Conservation (phyloP, 2,888 invertebrate genomes). For the Xanthia icteritia region DNA sequence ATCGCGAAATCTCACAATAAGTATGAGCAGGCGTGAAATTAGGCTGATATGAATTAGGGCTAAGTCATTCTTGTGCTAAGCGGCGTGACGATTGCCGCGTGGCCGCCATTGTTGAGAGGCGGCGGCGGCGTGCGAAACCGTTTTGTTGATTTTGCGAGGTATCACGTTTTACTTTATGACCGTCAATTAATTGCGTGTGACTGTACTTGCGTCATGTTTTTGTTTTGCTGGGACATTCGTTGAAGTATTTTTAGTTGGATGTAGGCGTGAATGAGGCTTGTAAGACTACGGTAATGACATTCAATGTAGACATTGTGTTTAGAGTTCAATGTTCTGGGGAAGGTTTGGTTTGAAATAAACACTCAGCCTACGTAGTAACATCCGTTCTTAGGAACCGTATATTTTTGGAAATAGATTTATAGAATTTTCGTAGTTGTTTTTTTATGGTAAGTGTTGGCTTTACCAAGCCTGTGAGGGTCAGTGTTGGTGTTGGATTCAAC, state of each 20-base stretch:
- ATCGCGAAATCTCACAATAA: conserved; percentile 86
- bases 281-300: background rate
- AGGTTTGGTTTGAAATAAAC: background rate
- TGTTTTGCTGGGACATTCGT: conserved; percentile 52
- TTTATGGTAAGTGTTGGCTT: too few relatives aligned
- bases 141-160: conserved; percentile 86
- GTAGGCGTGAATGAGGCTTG: background rate
- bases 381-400: background rate
- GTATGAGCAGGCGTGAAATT: conserved; percentile 88
- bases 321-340: conserved; percentile 4
- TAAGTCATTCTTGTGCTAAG: conserved; percentile 78
- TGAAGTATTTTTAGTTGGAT: conserved; percentile 15
- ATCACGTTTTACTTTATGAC: conserved; percentile 75
- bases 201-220: conserved; percentile 66
- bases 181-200: conserved; percentile 82
- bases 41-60: conserved; percentile 86
- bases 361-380: too few relatives aligned
- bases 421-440: background rate
- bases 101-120: conserved; percentile 80
- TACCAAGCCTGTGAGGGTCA: background rate
- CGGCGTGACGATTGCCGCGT: conserved; percentile 86
- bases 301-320: background rate
- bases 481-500: background rate
- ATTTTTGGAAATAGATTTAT: background rate
- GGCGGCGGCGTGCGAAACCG: conserved; percentile 80